These are phyloP conservation scores for Dasyprocta punctata DNA, from an alignment of 2,113 vertebrate species.

Conservation along the genomic window DNA sequence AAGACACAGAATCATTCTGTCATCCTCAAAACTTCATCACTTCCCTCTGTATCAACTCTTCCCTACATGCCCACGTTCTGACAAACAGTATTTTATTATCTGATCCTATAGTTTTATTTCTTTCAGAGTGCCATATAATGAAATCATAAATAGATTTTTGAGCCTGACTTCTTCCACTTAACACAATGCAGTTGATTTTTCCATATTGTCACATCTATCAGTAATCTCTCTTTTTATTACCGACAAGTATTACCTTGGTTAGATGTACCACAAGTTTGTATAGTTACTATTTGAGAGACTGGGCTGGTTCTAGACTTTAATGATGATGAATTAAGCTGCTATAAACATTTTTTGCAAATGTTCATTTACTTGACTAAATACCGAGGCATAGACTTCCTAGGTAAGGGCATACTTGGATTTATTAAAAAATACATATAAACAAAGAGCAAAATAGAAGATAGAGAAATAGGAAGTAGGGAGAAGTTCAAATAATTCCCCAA, in stretches of 20 bases:
- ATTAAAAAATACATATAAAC: not conserved
- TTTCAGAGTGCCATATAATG: not conserved
- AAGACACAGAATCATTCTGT: not conserved
- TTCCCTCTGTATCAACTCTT: not conserved
- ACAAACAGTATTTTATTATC: not conserved
- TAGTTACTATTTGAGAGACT: not conserved
- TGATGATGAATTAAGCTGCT: not conserved
- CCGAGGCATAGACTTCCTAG: not conserved
- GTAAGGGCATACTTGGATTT: not conserved
- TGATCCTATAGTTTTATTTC: not conserved
- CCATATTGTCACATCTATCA: not conserved
- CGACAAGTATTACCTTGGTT: not conserved
- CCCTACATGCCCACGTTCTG: not conserved
- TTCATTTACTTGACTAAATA: constrained; percentile 13
- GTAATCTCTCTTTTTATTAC: not conserved
- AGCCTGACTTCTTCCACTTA: not conserved
- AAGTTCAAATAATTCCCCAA: not conserved
- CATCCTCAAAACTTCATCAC: not conserved
- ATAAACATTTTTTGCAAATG: not conserved
- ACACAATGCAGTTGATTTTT: not conserved
- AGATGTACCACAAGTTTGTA: not conserved
- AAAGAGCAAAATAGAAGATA: not conserved
- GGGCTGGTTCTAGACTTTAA: not conserved
- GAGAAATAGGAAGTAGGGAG: not conserved
- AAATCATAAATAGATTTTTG: not conserved